Percentiles rank a stretch among this genome's conserved stretches.
Conservation (phyloP, 2,888 invertebrate species). For the Cheilosia scutellata region DNA sequence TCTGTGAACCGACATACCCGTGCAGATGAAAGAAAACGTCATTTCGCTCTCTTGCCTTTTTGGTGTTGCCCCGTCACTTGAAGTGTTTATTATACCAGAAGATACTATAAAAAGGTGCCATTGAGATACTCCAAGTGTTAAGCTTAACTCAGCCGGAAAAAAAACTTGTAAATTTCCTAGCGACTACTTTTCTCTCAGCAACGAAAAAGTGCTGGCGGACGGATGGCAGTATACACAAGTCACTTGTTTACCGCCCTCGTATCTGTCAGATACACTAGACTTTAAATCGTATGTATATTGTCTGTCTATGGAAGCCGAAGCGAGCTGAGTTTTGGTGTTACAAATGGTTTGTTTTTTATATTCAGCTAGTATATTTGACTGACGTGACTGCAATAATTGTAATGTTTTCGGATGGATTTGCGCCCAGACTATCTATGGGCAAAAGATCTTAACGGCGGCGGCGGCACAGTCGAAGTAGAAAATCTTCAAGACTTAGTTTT, state of each 20-base stretch:
- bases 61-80: slow-evolving; percentile 33
- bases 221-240: slow-evolving; percentile 44
- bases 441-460: slow-evolving; percentile 40
- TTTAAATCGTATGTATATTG: slow-evolving; percentile 34
- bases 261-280: slow-evolving; percentile 52
- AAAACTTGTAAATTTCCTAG: slow-evolving; percentile 60
- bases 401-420: slow-evolving; percentile 44
- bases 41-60: slow-evolving; percentile 10
- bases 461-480: slow-evolving; percentile 38
- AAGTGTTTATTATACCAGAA: slow-evolving; percentile 68
- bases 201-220: slow-evolving; percentile 44
- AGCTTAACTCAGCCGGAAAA: slow-evolving; percentile 56
- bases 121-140: slow-evolving; percentile 16
- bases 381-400: slow-evolving; percentile 73
- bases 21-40: not conserved
- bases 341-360: slow-evolving; percentile 14
- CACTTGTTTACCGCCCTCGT: slow-evolving; percentile 65
- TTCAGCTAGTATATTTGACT: slow-evolving; percentile 21
- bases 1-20: slow-evolving; percentile 44
- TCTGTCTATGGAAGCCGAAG: not conserved
- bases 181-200: slow-evolving; percentile 33
- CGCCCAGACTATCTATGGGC: slow-evolving; percentile 52
- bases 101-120: slow-evolving; percentile 21
- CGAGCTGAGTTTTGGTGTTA: slow-evolving; percentile 32
- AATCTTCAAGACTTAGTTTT: slow-evolving; percentile 26